These are phyloP conservation scores for Scarus forsteni DNA, from an alignment of 2,797 vertebrate genomes.

Conservation along the genomic window DNA sequence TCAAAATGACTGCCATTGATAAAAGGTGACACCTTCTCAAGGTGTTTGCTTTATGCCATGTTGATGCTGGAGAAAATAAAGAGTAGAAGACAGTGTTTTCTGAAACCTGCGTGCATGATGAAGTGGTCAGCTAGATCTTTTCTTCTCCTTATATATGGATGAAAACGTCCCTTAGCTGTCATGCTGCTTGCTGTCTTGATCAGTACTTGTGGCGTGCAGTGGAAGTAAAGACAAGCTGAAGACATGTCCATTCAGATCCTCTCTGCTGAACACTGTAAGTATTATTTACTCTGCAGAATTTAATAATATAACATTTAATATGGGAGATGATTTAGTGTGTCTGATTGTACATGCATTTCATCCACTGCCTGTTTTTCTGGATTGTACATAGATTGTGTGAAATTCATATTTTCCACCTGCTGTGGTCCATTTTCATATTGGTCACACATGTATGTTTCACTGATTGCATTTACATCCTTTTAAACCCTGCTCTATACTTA, in stretches of 20 bases:
- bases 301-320: constrained; percentile 29
- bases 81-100: constrained; percentile 6
- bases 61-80: constrained; percentile 22
- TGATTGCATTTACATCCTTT: constrained; percentile 10
- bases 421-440: neutral
- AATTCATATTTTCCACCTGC: neutral
- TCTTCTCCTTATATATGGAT: constrained; percentile 26
- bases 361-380: neutral
- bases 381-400: neutral
- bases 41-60: constrained; percentile 19
- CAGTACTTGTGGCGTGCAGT: constrained; percentile 35
- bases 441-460: neutral
- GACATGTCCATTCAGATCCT: constrained; percentile 73
- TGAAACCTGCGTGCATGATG: constrained; percentile 17
- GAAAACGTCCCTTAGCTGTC: constrained; percentile 24
- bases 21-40: constrained; percentile 24
- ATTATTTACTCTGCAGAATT: constrained; percentile 33
- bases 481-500: constrained; percentile 52
- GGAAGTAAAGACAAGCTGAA: constrained; percentile 46
- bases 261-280: constrained; percentile 71
- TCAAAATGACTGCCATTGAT: constrained; percentile 17
- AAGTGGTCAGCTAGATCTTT: constrained; percentile 11
- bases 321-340: neutral
- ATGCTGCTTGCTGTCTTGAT: constrained; percentile 39
- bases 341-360: neutral